Evolutionary conservation across 1,140 invertebrate genomes (phyloP), one percentile per base, ranked within the genome.

Genomic region (Antheraea mylitta): DNA sequence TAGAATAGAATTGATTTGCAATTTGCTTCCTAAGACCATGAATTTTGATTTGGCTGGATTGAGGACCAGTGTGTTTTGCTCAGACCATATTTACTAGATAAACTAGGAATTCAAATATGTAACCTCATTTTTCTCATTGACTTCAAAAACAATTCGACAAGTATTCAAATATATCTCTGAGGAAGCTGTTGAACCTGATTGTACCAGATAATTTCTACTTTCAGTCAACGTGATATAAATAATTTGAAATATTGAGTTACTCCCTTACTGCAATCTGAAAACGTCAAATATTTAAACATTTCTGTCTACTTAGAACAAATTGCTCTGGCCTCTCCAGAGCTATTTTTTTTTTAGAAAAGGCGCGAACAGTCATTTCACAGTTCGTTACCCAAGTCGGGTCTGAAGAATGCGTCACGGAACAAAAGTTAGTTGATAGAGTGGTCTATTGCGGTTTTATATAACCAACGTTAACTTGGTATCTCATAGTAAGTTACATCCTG

Each of bases 281-380:
- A 53, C 11, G 16, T 2, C 11, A 53, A 53, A 53, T 53, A 42
- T 42, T 42, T 42, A 42, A 30, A 53, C 45, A 16, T 53, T 13
- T 53, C 0, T 77, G 84, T 79, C 82, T 84, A 84, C 86, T 89
- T 82, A 83, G 82, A 82, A 89, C 83, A 87, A 89, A 89, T 89
- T 87, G 81, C 86, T 78, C 75, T 70, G 72, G 53, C 76, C 76
- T 78, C 82, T 76, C 67, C 68, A 73, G 74, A 67, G 73, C 82
- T 79, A 53, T 53, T 53, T 53, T 81, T 85, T 81, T 78, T 72
- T 64, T 64, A 37, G 64, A 18, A 42, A 37, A 48, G 71, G 69
- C 69, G 68, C 74, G 67, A 71, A 53, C 66, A 70, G 80, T 77
- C 83, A 87, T 88, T 88, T 83, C 78, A 78, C 77, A 79, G 77